Evolutionary conservation across 2,888 invertebrate genomes (phyloP), one percentile per base, ranked within the genome.

Genomic region (Drosophila pseudotalamancana): DNA sequence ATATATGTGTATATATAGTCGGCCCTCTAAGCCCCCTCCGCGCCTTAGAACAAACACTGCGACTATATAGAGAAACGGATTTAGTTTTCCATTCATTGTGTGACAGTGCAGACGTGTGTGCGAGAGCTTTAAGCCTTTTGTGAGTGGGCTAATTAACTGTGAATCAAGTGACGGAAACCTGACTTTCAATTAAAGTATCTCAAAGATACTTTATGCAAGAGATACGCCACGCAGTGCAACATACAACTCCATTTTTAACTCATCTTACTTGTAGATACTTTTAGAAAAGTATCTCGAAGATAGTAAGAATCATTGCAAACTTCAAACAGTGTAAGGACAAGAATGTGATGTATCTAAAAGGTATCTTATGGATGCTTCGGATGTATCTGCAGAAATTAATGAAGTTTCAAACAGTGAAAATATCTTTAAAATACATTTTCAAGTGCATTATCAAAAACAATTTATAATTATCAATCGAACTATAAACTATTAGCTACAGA

Each of bases 81-180:
- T 69, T 46, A 72, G 71, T 72, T 57, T 35, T 42, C 37, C 9
- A n/a, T 46, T 35, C 40, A 53, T 39, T 39, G 46, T 57, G 63
- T 50, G 27, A 54, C 56, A 74, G 70, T 74, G 53, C 45, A 46
- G 71, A 71, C 74, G 71, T 70, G 32, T 39, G 27, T 32, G 25
- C 19, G 1, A 32, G 4, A 27, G 27, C 57, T 48, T 59, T 16
- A 18, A 40, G 23, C 5, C 12, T 18, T 21, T 2, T 32, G 21
- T n/a, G 31, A 42, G 35, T 45, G 32, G 34, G 16, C 57, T 29
- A 34, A 45, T 14, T 12, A 50, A 19, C 5, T 32, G 40, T 9
- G 40, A 9, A 27, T n/a, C 1, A 56, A n/a, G 3, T 11, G 27
- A 27, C 37, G n/a, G 3, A 25, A 27, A 37, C n/a, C 5, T 29